phyloP scores from a whole-genome alignment of 2,888 invertebrate genomes.

The Lithophane socia region DNA sequence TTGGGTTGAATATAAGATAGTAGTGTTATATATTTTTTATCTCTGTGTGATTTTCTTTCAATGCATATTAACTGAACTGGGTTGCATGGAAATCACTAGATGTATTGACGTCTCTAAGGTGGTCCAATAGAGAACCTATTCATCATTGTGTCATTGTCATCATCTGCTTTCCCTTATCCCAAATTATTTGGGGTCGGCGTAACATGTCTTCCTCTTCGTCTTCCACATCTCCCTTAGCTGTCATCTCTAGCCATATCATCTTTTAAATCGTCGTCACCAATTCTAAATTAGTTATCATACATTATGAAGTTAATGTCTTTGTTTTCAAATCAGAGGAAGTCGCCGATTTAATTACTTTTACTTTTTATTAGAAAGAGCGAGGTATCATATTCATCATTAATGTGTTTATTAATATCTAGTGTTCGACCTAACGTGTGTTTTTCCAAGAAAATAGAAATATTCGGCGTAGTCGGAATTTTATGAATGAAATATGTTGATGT shows the following conservation, averaged over 20 bases:
- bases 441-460: slow-evolving; percentile 63
- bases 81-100: background rate
- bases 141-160: background rate
- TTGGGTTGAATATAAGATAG: too few relatives aligned
- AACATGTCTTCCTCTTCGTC: background rate
- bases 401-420: slow-evolving; percentile 53
- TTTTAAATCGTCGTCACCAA: background rate
- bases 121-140: background rate
- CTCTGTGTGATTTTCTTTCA: background rate
- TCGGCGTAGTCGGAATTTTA: slow-evolving; percentile 49
- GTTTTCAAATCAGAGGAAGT: slow-evolving; percentile 56
- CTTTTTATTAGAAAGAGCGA: slow-evolving; percentile 46
- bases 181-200: background rate
- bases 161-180: background rate
- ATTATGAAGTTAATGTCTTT: slow-evolving; percentile 17
- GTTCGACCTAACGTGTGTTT: slow-evolving; percentile 41
- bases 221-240: background rate
- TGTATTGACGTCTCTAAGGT: background rate
- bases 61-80: background rate
- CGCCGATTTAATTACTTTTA: slow-evolving; percentile 44
- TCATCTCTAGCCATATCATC: background rate
- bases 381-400: slow-evolving; percentile 59
- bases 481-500: slow-evolving; percentile 60
- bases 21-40: background rate
- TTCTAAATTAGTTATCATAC: background rate